Evolutionary conservation across 2,888 invertebrate species (phyloP).

Genomic region (Trissolcus japonicus): DNA sequence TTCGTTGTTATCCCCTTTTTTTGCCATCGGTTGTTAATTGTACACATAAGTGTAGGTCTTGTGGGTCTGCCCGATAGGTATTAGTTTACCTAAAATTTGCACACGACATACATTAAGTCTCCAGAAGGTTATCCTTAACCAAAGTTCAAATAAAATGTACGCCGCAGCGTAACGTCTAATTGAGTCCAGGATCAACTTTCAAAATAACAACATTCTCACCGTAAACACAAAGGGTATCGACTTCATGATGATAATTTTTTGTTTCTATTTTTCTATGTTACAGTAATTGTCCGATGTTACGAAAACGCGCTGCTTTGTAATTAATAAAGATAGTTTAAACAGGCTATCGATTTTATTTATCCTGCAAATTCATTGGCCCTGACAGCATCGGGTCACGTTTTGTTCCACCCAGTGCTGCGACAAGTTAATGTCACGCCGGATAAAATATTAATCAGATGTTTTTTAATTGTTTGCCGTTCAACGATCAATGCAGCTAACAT

Average conservation of each 20-base stretch:
- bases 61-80: constrained; percentile 32
- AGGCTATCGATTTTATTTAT: constrained; percentile 37
- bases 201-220: constrained; percentile 36
- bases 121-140: constrained; percentile 42
- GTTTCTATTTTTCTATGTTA: background rate
- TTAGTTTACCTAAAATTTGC: constrained; percentile 50
- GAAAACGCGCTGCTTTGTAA: constrained; percentile 24
- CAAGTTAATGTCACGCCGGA: constrained; percentile 18
- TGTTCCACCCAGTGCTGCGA: constrained; percentile 8
- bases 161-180: constrained; percentile 31
- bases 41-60: constrained; percentile 28
- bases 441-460: constrained; percentile 33
- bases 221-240: constrained; percentile 18
- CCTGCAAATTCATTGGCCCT: constrained; percentile 17
- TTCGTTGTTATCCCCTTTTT: constrained; percentile 23
- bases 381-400: constrained; percentile 19
- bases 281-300: constrained; percentile 32
- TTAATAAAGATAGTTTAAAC: constrained; percentile 31
- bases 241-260: constrained; percentile 22
- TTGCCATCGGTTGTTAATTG: constrained; percentile 34
- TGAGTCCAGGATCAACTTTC: constrained; percentile 38
- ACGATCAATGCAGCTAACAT: constrained; percentile 3
- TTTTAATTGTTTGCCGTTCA: constrained; percentile 14
- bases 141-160: constrained; percentile 37
- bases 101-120: constrained; percentile 43